Conservation (phyloP, 2,797 vertebrate species). For the Sebastolobus alascanus region DNA sequence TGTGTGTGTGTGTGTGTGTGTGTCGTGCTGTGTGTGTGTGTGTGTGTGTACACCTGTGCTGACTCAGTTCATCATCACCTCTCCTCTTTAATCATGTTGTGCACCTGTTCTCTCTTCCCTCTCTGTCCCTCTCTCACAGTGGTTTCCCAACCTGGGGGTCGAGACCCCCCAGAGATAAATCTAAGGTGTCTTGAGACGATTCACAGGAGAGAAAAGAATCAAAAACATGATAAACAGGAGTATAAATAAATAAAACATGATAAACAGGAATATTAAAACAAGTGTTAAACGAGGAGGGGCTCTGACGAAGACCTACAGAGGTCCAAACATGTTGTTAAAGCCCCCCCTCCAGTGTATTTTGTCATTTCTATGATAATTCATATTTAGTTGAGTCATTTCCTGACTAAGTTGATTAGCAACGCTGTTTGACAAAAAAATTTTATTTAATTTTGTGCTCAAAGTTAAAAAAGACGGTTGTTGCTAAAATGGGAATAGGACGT, state of each 20-base stretch:
- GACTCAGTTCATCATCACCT: conserved; percentile 57
- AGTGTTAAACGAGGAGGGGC: too few relatives aligned
- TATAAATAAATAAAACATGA: background rate
- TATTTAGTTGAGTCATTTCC: too few relatives aligned
- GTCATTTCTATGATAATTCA: too few relatives aligned
- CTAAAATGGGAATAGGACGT: too few relatives aligned
- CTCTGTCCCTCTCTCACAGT: background rate
- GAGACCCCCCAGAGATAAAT: background rate
- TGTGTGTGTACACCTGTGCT: conserved; percentile 46
- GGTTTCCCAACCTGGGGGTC: conserved; percentile 4
- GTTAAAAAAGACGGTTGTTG: too few relatives aligned
- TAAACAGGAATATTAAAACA: too few relatives aligned
- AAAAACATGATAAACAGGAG: background rate
- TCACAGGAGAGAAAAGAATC: background rate
- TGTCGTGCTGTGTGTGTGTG: background rate
- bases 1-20: background rate
- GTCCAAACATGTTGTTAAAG: too few relatives aligned
- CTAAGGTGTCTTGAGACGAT: background rate
- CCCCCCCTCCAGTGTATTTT: too few relatives aligned
- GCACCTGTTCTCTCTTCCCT: conserved; percentile 49
- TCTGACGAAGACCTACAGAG: too few relatives aligned
- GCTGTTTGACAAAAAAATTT: too few relatives aligned
- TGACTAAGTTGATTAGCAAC: too few relatives aligned
- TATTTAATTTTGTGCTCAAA: too few relatives aligned
- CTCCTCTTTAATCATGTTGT: conserved; percentile 61